A percentile compares a stretch with the other conserved stretches of the same genome.
These are phyloP conservation scores for Morus bassanus DNA, from an alignment of 2,797 vertebrate species.

Conservation along the genomic window DNA sequence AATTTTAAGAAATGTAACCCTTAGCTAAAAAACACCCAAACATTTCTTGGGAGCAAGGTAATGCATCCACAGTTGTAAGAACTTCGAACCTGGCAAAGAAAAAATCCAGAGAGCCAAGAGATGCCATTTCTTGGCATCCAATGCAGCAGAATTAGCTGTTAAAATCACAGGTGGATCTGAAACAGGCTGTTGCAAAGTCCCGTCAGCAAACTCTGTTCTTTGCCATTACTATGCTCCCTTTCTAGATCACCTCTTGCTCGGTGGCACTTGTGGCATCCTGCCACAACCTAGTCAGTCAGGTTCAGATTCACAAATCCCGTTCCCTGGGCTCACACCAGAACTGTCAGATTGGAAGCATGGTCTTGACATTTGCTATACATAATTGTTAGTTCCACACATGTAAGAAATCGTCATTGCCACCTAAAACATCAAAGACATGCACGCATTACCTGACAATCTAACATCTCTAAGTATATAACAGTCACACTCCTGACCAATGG, in stretches of 20 bases:
- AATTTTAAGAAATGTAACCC: background rate
- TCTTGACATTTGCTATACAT: background rate
- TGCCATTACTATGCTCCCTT: background rate
- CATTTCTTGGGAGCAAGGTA: background rate
- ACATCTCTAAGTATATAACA: background rate
- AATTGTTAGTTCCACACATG: background rate
- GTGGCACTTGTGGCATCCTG: background rate
- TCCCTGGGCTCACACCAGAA: background rate
- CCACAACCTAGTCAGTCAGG: background rate
- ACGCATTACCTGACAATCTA: background rate
- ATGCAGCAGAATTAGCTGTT: background rate
- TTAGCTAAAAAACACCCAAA: background rate
- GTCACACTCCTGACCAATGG: background rate
- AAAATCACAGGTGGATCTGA: background rate
- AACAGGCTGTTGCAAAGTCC: background rate
- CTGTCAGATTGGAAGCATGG: background rate
- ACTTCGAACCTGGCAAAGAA: background rate
- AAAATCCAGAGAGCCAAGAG: background rate
- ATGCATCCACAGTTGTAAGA: background rate
- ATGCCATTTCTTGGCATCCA: background rate
- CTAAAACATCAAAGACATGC: background rate
- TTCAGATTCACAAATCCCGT: background rate
- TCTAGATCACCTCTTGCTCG: too few species aligned
- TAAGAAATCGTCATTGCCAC: background rate
- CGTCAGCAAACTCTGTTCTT: background rate